Base-by-base conservation (phyloP, 2,888 invertebrate genomes). In the Latrodectus elegans region DNA sequence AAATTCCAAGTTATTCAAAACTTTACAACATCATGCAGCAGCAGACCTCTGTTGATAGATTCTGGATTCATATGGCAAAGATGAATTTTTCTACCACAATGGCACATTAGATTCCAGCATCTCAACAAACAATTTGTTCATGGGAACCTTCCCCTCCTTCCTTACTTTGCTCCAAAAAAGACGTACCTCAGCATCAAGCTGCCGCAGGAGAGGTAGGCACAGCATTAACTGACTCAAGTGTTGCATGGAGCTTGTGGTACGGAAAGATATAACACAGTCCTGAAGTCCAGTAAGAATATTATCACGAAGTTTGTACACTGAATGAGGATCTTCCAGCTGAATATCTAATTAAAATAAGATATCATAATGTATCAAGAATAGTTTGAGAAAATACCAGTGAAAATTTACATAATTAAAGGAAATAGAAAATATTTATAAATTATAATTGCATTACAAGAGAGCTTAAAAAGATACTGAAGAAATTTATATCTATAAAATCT, bases 101-200 rank as follows among this genome's bases (percentile, higher is more conserved):
- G 84, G 85, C n/a, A 73, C 74, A 74, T 89, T 88, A 65, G 90
- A 87, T 82, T 90, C 90, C 67, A 90, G 77, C 90, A 90, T 90
- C 79, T 90, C 90, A 17, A 90, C 82, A 78, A 99, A 98, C 80
- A 99, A 94, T 93, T 98, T 98, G 94, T 98, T 98, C 96, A 99
- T 97, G 90, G 95, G 95, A 88, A 97, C 96, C 92, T 96, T 95
- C 8, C 97, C 96, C 90, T 97, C 97, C 91, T 96, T 95, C 91
- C 97, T 96, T 77, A 98, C 95, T 90, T 94, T 94, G 70, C 95
- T 95, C 99, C 99, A 99, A 93, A 97, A 98, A 91, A 95, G 95
- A 77, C 97, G 95, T 90, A 98, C 95, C 74, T 97, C 95, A 89
- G 95, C 95, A 93, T 98, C 97, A 1, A 97, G 96, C 92, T 97